Conservation (phyloP, 2,888 invertebrate genomes). For the Galeopsomyia nigrocyanea region DNA sequence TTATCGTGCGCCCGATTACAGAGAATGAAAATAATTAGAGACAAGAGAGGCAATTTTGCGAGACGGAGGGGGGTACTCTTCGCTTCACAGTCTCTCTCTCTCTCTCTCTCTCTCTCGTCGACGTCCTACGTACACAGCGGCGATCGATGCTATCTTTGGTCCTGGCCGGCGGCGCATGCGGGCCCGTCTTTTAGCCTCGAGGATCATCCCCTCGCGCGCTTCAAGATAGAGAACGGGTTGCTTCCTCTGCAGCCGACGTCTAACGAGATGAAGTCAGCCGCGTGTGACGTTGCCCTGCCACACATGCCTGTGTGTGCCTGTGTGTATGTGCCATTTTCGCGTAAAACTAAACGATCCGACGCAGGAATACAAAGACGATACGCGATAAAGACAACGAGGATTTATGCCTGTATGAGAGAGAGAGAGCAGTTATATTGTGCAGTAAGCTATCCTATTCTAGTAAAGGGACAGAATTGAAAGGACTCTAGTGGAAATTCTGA, state of each 20-base stretch:
- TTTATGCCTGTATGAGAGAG: too few relatives aligned
- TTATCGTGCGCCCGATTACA: conserved; percentile 43
- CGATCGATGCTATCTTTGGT: conserved; percentile 48
- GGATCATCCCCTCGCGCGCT: conserved; percentile 39
- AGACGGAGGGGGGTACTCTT: conserved; percentile 26
- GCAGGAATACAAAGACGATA: conserved; percentile 44
- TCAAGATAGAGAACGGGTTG: conserved; percentile 21
- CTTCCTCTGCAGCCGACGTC: conserved; percentile 61
- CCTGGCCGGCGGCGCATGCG: conserved; percentile 39
- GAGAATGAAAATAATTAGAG: conserved; percentile 50
- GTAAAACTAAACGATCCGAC: conserved; percentile 57
- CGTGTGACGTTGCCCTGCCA: conserved; percentile 70
- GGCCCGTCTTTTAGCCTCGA: conserved; percentile 41
- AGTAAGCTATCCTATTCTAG: background rate
- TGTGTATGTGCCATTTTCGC: conserved; percentile 48
- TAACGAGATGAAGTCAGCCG: conserved; percentile 70
- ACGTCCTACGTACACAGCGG: conserved; percentile 1
- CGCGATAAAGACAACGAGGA: too few relatives aligned
- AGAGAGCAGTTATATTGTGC: too few relatives aligned
- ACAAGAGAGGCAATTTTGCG: conserved; percentile 46
- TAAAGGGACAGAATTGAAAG: background rate
- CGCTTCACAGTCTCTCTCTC: conserved; percentile 3
- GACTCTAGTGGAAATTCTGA: too few relatives aligned
- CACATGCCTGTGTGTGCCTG: background rate
- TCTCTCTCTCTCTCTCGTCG: conserved; percentile 7